A percentile compares a stretch with the other conserved stretches of the same genome.
These are phyloP conservation scores for Omphaloscelis lunosa DNA, from an alignment of 2,888 invertebrate species.

Conservation along the genomic window DNA sequence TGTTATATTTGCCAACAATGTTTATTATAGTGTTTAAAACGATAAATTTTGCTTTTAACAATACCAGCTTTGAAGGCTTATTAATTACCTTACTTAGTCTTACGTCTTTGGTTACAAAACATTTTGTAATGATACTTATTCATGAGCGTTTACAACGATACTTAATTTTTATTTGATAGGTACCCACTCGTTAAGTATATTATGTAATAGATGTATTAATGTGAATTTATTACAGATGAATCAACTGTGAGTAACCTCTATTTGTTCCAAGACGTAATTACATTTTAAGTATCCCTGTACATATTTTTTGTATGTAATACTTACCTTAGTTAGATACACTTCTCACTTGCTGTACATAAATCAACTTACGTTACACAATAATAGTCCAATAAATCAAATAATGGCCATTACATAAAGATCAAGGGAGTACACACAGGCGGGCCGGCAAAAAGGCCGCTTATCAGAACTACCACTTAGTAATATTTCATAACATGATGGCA, in stretches of 20 bases:
- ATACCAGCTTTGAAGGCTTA: slow-evolving; percentile 16
- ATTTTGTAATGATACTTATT: slow-evolving; percentile 26
- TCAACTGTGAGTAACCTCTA: slow-evolving; percentile 7
- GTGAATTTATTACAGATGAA: slow-evolving; percentile 47
- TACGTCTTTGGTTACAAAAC: slow-evolving; percentile 3
- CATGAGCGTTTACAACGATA: slow-evolving; percentile 11
- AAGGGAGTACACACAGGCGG: slow-evolving; percentile 66
- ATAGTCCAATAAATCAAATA: slow-evolving; percentile 68
- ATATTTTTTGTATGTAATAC: slow-evolving; percentile 43
- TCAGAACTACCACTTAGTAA: slow-evolving; percentile 84
- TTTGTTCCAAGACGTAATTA: slow-evolving; percentile 50
- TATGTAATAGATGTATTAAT: slow-evolving; percentile 12
- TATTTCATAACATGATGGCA: slow-evolving; percentile 79
- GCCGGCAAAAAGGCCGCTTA: slow-evolving; percentile 78
- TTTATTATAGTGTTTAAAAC: slow-evolving; percentile 14
- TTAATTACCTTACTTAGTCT: slow-evolving; percentile 6
- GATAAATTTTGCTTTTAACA: slow-evolving; percentile 45
- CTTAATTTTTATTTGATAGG: slow-evolving; percentile 39
- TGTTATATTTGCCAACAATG: slow-evolving; percentile 42
- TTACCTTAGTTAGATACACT: slow-evolving; percentile 51
- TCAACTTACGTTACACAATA: slow-evolving; percentile 63
- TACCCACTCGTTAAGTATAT: slow-evolving; percentile 18
- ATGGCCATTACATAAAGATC: slow-evolving; percentile 67
- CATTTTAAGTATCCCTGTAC: slow-evolving; percentile 55
- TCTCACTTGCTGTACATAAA: slow-evolving; percentile 63